Evolutionary conservation across 1,140 invertebrate genomes (phyloP).

Genomic region (Lutraria rhynchaena): DNA sequence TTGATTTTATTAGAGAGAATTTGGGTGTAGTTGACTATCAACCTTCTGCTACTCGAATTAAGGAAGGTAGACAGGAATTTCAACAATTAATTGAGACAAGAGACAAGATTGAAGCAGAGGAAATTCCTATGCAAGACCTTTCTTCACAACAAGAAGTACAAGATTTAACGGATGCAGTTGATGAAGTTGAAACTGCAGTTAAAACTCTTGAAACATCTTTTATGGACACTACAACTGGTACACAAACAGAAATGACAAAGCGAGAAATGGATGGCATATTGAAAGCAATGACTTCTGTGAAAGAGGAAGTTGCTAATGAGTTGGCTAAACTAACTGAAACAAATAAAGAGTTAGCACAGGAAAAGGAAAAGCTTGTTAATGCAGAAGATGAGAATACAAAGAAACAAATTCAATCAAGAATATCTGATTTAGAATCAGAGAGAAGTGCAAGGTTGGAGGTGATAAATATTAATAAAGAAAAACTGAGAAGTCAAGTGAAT

Average conservation of each 20-base stretch:
- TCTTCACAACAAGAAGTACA: not conserved
- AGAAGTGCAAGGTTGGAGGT: not conserved
- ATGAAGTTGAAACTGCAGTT: not conserved
- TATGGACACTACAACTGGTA: not conserved
- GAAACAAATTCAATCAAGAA: not conserved
- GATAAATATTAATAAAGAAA: not conserved
- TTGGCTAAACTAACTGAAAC: too few relatives aligned
- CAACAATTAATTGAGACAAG: constrained; percentile 12
- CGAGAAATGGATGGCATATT: too few relatives aligned
- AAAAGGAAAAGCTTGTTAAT: not conserved
- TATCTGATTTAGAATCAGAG: not conserved
- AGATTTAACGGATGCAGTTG: not conserved
- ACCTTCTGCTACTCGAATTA: not conserved
- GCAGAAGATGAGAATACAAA: not conserved
- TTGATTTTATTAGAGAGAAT: not conserved
- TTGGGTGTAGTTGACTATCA: not conserved
- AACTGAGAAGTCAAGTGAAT: not conserved
- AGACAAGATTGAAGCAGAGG: not conserved
- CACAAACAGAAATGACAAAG: not conserved
- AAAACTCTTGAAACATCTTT: not conserved
- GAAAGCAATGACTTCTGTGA: not conserved
- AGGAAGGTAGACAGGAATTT: not conserved
- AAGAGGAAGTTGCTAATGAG: too few relatives aligned
- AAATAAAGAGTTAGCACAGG: not conserved
- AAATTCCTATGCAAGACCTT: constrained; percentile 11